Evolutionary conservation across 2,797 vertebrate genomes (phyloP).

Genomic region (Austrolebias charrua): DNA sequence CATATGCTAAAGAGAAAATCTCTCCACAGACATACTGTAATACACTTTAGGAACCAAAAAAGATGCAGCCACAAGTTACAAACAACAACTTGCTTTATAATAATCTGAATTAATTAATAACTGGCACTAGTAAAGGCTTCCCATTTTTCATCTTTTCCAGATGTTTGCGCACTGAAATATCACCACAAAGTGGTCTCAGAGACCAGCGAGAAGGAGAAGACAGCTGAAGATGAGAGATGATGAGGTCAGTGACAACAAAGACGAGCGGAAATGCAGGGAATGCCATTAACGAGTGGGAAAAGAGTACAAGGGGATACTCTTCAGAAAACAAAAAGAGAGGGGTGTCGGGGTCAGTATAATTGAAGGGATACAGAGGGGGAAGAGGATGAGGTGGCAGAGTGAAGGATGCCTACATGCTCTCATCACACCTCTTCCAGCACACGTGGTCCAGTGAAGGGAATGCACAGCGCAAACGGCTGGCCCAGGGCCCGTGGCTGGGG

Average conservation of each 20-base stretch:
- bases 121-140: slow-evolving; percentile 51
- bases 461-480: slow-evolving; percentile 61
- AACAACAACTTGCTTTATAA: slow-evolving; percentile 76
- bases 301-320: slow-evolving; percentile 21
- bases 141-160: slow-evolving; percentile 69
- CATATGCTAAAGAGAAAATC: slow-evolving; percentile 3
- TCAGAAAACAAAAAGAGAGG: slow-evolving; percentile 25
- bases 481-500: slow-evolving; percentile 48
- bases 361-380: slow-evolving; percentile 20
- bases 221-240: slow-evolving; percentile 42
- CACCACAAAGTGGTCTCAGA: slow-evolving; percentile 43
- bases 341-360: slow-evolving; percentile 34
- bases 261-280: slow-evolving; percentile 31
- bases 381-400: slow-evolving; percentile 60
- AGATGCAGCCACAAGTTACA: slow-evolving; percentile 48
- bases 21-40: slow-evolving; percentile 48
- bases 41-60: slow-evolving; percentile 36
- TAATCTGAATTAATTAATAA: slow-evolving; percentile 76
- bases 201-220: slow-evolving; percentile 37
- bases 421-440: slow-evolving; percentile 63
- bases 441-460: slow-evolving; percentile 54
- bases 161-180: slow-evolving; percentile 63
- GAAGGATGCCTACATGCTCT: slow-evolving; percentile 60
- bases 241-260: slow-evolving; percentile 39
- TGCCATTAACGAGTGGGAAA: slow-evolving; percentile 30